These are phyloP conservation scores for Phoxinus dragarum DNA, from an alignment of 2,797 vertebrate genomes.

Conservation along the genomic window DNA sequence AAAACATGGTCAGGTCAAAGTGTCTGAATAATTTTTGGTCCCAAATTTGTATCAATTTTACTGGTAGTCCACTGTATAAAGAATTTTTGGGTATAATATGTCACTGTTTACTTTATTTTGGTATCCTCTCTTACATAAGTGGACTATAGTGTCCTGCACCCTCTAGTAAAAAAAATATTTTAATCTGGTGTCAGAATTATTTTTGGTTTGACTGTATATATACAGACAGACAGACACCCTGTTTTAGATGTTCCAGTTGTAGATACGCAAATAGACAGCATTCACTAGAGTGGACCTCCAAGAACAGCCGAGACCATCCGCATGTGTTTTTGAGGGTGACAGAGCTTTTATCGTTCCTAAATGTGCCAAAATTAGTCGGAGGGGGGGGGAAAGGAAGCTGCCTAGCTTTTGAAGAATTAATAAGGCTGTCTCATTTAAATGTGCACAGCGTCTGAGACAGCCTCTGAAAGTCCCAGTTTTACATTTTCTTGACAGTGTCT, in stretches of 20 bases:
- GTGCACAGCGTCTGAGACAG: slow-evolving; percentile 67
- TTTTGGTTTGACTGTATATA: too few species aligned
- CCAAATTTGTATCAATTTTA: too few species aligned
- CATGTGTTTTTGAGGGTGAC: slow-evolving; percentile 56
- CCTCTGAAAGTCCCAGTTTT: slow-evolving; percentile 73
- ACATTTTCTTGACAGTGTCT: slow-evolving; percentile 79
- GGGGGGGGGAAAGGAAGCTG: slow-evolving; percentile 65
- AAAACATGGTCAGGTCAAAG: too few species aligned
- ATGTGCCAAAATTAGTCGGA: slow-evolving; percentile 78
- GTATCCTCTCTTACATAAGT: too few species aligned
- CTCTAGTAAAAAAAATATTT: too few species aligned
- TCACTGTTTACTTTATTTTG: too few species aligned
- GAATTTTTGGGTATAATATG: too few species aligned
- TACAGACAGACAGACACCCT: neutral
- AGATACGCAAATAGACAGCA: slow-evolving; percentile 6
- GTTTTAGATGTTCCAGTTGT: neutral
- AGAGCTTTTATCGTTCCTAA: slow-evolving; percentile 77
- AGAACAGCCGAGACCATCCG: slow-evolving; percentile 14
- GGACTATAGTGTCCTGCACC: too few species aligned
- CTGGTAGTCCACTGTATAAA: too few species aligned
- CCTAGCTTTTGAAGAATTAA: slow-evolving; percentile 80
- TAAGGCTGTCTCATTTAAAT: slow-evolving; percentile 76
- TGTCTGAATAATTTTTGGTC: too few species aligned
- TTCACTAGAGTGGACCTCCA: slow-evolving; percentile 29
- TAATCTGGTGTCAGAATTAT: too few species aligned